Evolutionary conservation across 2,113 vertebrate species (phyloP).

Genomic region (Polypterus senegalus): DNA sequence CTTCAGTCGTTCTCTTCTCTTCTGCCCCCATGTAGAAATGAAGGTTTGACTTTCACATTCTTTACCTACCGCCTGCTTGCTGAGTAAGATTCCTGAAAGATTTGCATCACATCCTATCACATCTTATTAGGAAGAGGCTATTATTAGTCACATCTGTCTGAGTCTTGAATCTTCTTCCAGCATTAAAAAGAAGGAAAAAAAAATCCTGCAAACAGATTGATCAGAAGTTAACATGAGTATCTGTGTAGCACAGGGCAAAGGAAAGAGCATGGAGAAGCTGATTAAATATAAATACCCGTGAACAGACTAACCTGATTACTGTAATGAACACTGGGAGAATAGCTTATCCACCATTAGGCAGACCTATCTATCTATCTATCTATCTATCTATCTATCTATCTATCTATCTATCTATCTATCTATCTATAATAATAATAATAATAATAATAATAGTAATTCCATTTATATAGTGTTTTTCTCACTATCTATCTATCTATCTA

Average conservation of each 20-base stretch:
- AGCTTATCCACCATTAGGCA: too few relatives aligned
- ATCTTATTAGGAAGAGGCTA: slow-evolving; percentile 9
- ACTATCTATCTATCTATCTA: too few relatives aligned
- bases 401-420: too few relatives aligned
- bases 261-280: not conserved
- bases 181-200: not conserved
- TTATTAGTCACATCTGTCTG: slow-evolving; percentile 12
- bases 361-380: too few relatives aligned
- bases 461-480: too few relatives aligned
- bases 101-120: slow-evolving; percentile 13
- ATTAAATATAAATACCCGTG: not conserved
- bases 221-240: not conserved
- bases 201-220: slow-evolving; percentile 9
- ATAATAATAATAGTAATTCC: too few relatives aligned
- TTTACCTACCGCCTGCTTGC: slow-evolving; percentile 2
- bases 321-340: too few relatives aligned
- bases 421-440: too few relatives aligned
- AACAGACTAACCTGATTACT: not conserved
- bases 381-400: too few relatives aligned
- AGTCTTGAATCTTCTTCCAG: slow-evolving; percentile 6
- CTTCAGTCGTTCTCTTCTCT: not conserved
- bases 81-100: slow-evolving; percentile 7
- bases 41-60: slow-evolving; percentile 8
- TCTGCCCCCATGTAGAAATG: not conserved
- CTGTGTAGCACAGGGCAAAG: not conserved